A percentile compares a stretch with the other conserved stretches of the same genome.
Conservation (phyloP, 1,140 invertebrate genomes). For the Metaphire vulgaris region DNA sequence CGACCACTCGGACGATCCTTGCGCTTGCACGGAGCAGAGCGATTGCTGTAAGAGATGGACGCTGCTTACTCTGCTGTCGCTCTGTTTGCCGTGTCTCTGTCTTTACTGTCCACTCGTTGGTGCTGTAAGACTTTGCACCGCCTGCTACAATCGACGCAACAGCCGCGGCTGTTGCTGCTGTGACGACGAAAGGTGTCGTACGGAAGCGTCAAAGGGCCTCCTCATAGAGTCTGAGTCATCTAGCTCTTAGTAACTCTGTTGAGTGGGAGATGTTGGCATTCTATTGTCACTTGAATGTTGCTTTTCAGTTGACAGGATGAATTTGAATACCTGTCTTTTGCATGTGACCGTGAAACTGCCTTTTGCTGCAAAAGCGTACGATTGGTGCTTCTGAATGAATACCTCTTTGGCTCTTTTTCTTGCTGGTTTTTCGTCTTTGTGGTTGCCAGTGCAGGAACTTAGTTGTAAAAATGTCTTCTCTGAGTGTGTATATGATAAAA, state of each 20-base stretch:
- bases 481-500: no score
- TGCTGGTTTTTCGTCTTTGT: no score
- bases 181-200: conserved; percentile 9
- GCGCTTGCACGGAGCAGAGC: conserved; percentile 63
- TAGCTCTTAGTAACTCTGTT: conserved; percentile 1
- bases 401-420: no score
- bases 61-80: conserved; percentile 69
- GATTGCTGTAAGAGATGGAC: conserved; percentile 69
- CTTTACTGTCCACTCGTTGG: conserved; percentile 84
- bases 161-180: conserved; percentile 62
- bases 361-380: no score
- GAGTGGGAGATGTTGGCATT: not conserved
- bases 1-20: conserved; percentile 66
- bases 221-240: conserved; percentile 29
- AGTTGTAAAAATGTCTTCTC: no score
- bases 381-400: no score
- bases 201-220: conserved; percentile 23
- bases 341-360: no score
- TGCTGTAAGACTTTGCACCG: conserved; percentile 68
- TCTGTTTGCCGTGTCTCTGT: conserved; percentile 75
- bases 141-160: conserved; percentile 70
- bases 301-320: not conserved
- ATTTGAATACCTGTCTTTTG: not conserved
- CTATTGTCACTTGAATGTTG: not conserved
- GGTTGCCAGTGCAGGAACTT: no score